phyloP scores from a whole-genome alignment of 1,140 invertebrate genomes.

The Frieseomelitta varia region DNA sequence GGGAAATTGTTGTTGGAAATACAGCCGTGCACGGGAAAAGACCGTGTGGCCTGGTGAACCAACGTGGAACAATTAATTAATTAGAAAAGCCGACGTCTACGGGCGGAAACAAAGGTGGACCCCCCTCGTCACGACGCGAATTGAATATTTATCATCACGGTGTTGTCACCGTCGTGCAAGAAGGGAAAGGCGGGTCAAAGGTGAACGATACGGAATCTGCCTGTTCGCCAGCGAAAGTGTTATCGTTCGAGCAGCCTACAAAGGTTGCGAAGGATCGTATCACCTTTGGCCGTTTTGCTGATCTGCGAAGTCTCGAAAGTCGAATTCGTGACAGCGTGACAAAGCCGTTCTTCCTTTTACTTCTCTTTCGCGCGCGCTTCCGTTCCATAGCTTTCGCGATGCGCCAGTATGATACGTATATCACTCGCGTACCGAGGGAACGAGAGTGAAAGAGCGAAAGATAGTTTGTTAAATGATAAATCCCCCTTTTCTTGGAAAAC shows the following conservation, averaged over 20 bases:
- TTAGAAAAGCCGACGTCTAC: conserved; percentile 67
- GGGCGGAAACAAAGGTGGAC: conserved; percentile 65
- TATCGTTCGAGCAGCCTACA: conserved; percentile 45
- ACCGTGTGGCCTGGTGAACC: conserved; percentile 19
- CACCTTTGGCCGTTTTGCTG: conserved; percentile 28
- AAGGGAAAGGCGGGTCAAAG: conserved; percentile 70
- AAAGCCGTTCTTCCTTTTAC: not conserved
- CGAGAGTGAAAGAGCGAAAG: too few species aligned
- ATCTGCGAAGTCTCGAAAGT: not conserved
- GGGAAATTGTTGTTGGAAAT: conserved; percentile 31
- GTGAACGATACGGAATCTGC: conserved; percentile 73
- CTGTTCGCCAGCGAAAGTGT: conserved; percentile 69
- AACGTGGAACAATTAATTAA: conserved; percentile 65
- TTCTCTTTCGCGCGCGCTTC: not conserved
- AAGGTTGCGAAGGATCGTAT: conserved; percentile 42
- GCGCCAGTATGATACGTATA: not conserved
- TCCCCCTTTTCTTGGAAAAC: too few species aligned
- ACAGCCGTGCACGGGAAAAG: conserved; percentile 1
- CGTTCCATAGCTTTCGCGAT: not conserved
- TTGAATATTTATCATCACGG: conserved; percentile 74
- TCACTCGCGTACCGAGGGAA: not conserved
- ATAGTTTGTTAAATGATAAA: too few species aligned
- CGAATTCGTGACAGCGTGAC: conserved; percentile 53
- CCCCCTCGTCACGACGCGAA: conserved; percentile 54
- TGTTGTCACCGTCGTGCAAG: conserved; percentile 65